Conservation (phyloP, 2,797 vertebrate species). For the Coccyzus lansbergi region DNA sequence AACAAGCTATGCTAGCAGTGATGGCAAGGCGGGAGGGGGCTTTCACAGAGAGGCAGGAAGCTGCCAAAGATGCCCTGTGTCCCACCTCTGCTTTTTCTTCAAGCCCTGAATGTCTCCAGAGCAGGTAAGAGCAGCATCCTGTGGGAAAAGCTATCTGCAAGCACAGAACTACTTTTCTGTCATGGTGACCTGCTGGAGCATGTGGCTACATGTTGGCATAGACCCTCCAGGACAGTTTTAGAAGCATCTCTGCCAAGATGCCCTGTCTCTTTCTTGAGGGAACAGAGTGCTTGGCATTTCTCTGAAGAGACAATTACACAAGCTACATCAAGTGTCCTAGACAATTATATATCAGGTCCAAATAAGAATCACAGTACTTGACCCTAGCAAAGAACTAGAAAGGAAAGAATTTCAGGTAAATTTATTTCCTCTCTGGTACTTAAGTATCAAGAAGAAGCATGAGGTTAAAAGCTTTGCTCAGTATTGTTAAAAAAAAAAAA, state of each 20-base stretch:
- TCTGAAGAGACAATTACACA: background rate
- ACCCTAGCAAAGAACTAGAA: background rate
- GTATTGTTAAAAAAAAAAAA: background rate
- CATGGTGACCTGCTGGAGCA: background rate
- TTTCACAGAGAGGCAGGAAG: background rate
- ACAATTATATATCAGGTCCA: background rate
- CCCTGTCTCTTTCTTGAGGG: background rate
- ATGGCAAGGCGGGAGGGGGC: background rate
- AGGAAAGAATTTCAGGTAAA: background rate
- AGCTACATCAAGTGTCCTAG: background rate
- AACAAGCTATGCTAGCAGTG: conserved; percentile 30
- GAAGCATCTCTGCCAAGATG: background rate
- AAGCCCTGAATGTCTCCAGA: background rate
- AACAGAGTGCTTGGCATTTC: background rate
- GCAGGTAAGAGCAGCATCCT: background rate
- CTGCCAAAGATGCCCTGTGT: background rate
- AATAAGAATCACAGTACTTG: background rate
- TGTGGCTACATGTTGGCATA: rapidly evolving
- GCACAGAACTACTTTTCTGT: background rate
- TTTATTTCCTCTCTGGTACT: background rate
- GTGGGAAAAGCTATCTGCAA: background rate
- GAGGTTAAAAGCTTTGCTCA: background rate
- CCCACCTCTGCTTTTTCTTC: background rate
- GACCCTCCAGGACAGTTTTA: background rate
- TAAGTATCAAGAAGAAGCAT: background rate